Percentiles rank a stretch among this genome's conserved stretches.
phyloP scores from a whole-genome alignment of 1,140 invertebrate species.

The Hylaeus volcanicus region DNA sequence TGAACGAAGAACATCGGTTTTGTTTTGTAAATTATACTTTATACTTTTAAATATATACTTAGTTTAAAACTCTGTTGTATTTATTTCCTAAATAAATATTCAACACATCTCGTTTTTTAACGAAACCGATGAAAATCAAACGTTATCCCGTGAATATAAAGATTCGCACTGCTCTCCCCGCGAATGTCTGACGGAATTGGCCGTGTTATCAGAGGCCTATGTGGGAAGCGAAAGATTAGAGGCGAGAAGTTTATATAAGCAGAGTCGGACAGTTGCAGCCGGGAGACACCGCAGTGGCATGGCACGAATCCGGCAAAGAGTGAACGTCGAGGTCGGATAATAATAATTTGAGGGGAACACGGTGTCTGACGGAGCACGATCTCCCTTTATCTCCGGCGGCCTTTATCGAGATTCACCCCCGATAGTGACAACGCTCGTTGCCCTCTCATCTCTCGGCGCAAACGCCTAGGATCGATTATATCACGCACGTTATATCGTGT shows the following conservation, averaged over 20 bases:
- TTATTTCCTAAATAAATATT: no score
- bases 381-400: neutral
- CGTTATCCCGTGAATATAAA: no score
- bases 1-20: no score
- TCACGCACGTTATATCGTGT: conserved; percentile 53
- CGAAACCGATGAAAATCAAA: no score
- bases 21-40: no score
- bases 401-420: conserved; percentile 47
- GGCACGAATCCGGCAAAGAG: neutral
- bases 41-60: no score
- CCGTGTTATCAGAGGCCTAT: neutral
- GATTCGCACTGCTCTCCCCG: no score
- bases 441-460: conserved; percentile 50
- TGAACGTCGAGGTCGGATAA: neutral
- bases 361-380: neutral
- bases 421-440: conserved; percentile 54
- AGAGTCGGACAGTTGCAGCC: neutral
- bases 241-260: neutral
- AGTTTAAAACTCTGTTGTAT: no score
- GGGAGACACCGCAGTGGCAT: neutral
- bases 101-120: no score
- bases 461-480: conserved; percentile 57
- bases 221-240: neutral
- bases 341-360: conserved; percentile 9
- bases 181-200: no score